A percentile compares a stretch with the other conserved stretches of the same genome.
Conservation (phyloP, 2,797 vertebrate genomes). For the Salmo trutta region DNA sequence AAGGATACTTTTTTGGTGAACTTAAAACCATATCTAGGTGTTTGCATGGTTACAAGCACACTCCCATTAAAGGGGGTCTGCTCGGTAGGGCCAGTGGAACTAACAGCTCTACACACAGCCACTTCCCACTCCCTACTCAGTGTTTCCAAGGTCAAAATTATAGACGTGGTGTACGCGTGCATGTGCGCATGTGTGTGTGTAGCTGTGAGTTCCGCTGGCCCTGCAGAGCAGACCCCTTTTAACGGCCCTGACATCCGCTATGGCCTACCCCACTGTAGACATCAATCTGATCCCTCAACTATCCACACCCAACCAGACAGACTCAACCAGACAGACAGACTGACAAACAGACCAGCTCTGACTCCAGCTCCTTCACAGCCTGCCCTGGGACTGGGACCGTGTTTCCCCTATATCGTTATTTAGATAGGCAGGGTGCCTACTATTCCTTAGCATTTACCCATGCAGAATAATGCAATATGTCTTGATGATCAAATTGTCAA, state of each 20-base stretch:
- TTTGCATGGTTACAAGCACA: neutral
- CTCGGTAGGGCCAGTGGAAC: neutral
- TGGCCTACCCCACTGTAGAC: neutral
- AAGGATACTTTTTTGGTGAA: neutral
- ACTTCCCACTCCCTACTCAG: neutral
- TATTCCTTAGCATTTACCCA: too few species aligned
- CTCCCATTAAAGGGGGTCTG: neutral
- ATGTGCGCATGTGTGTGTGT: too few species aligned
- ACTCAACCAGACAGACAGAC: too few species aligned
- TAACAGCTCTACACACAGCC: neutral
- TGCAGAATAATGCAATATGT: too few species aligned
- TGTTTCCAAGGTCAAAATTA: neutral
- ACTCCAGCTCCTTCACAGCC: neutral
- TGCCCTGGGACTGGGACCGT: neutral
- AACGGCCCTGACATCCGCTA: slow-evolving; percentile 3
- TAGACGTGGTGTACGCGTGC: neutral
- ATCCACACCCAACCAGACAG: neutral
- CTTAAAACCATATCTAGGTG: neutral
- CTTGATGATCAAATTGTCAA: too few species aligned
- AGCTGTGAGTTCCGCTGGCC: neutral
- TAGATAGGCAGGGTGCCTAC: too few species aligned
- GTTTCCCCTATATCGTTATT: neutral
- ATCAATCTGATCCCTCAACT: neutral
- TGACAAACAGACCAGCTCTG: neutral
- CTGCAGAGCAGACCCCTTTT: neutral